A percentile compares a stretch with the other conserved stretches of the same genome.
Conservation (phyloP, 2,888 invertebrate species). For the Vannuccia rotundouncinata region DNA sequence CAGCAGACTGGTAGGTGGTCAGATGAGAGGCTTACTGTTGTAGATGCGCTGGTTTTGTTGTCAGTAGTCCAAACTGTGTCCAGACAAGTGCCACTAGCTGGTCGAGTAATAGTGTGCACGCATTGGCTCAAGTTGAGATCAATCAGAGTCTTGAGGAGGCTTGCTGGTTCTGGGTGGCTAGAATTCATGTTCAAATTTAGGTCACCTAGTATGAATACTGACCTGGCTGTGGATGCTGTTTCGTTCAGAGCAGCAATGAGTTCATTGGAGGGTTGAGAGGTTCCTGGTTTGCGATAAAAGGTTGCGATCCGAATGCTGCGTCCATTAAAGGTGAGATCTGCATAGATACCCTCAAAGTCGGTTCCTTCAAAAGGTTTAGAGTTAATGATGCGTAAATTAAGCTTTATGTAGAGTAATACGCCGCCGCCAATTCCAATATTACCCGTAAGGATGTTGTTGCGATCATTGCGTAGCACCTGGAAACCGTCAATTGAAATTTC, state of each 20-base stretch:
- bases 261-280: background rate
- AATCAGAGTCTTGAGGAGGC: background rate
- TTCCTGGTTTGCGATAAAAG: conserved; percentile 8
- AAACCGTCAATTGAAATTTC: conserved; percentile 7
- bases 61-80: background rate
- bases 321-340: background rate
- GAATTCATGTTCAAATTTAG: background rate
- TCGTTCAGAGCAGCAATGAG: background rate
- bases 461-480: background rate
- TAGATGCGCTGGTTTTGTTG: background rate
- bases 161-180: background rate
- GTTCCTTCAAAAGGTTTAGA: background rate
- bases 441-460: background rate
- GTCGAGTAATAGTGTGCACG: background rate
- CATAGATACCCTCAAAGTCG: background rate
- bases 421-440: background rate
- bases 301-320: background rate
- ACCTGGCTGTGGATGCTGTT: background rate
- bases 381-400: background rate
- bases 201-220: background rate
- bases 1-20: background rate
- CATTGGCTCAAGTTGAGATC: background rate
- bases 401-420: background rate
- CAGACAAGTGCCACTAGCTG: background rate
- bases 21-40: background rate